Conservation (phyloP, 2,113 vertebrate genomes). For the Rhinopithecus roxellana region DNA sequence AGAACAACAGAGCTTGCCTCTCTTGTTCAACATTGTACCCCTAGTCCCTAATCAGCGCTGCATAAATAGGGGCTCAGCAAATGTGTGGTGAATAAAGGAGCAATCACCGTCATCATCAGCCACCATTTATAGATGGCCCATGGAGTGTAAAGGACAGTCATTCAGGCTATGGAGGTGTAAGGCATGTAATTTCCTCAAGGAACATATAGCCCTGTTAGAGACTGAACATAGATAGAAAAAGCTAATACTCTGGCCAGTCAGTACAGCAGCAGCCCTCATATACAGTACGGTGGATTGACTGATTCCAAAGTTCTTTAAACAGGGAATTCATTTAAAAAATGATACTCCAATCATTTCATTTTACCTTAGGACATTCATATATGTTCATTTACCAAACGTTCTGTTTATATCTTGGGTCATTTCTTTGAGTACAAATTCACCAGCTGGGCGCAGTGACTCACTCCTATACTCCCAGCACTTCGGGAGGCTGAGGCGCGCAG, state of each 20-base stretch:
- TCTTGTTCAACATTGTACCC: neutral
- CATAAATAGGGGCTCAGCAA: neutral
- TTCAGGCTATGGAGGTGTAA: fast-evolving
- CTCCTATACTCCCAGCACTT: too few species aligned
- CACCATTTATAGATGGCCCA: neutral
- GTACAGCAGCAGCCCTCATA: neutral
- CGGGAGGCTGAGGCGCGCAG: too few species aligned
- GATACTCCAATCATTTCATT: neutral
- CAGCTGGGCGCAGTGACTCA: too few species aligned
- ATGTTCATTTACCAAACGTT: neutral
- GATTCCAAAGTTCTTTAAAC: neutral
- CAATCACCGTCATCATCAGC: neutral
- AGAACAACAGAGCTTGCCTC: neutral
- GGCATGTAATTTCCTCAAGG: too few species aligned
- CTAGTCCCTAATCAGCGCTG: neutral
- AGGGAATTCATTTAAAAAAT: neutral
- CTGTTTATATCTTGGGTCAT: neutral
- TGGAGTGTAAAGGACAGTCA: neutral
- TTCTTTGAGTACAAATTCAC: neutral
- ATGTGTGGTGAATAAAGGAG: too few species aligned
- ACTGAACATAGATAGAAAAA: neutral
- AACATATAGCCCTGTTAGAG: neutral
- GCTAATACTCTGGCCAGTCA: neutral
- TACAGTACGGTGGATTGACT: neutral
- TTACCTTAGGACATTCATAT: neutral